phyloP scores from a whole-genome alignment of 2,113 vertebrate species.

The Leucopternis melanops region DNA sequence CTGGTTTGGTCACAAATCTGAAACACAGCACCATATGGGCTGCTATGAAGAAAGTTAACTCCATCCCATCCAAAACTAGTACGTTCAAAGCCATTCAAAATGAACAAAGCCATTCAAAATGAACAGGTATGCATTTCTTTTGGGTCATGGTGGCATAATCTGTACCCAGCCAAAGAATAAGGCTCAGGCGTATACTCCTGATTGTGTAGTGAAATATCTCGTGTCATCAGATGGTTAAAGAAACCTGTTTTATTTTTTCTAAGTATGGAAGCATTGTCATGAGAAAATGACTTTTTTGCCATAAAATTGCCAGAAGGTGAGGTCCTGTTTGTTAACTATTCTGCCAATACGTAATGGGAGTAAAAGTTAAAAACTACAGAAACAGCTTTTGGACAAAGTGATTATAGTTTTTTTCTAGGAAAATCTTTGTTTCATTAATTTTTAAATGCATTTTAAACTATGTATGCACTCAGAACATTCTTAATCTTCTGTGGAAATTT shows the following conservation, averaged over 20 bases:
- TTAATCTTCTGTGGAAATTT: background rate
- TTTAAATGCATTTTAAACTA: background rate
- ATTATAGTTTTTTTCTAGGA: background rate
- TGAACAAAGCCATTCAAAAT: background rate
- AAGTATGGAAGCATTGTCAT: background rate
- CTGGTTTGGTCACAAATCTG: background rate
- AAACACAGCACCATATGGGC: background rate
- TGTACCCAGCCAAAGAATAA: background rate
- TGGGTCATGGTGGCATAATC: background rate
- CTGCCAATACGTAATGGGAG: rapidly evolving
- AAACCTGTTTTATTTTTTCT: background rate
- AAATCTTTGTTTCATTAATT: background rate
- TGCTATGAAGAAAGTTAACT: background rate
- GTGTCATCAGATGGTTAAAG: background rate
- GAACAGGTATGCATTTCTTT: background rate
- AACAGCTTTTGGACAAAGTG: background rate
- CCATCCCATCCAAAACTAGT: background rate
- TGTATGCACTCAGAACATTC: background rate
- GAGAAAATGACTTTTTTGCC: background rate
- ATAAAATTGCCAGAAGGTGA: background rate
- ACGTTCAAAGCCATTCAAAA: background rate
- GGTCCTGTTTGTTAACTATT: background rate
- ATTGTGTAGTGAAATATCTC: background rate
- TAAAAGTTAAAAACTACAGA: background rate
- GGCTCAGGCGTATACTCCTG: background rate